A percentile compares a stretch with the other conserved stretches of the same genome.
These are phyloP conservation scores for Peromyscus maniculatus DNA, from an alignment of 2,113 vertebrate species.

Conservation along the genomic window DNA sequence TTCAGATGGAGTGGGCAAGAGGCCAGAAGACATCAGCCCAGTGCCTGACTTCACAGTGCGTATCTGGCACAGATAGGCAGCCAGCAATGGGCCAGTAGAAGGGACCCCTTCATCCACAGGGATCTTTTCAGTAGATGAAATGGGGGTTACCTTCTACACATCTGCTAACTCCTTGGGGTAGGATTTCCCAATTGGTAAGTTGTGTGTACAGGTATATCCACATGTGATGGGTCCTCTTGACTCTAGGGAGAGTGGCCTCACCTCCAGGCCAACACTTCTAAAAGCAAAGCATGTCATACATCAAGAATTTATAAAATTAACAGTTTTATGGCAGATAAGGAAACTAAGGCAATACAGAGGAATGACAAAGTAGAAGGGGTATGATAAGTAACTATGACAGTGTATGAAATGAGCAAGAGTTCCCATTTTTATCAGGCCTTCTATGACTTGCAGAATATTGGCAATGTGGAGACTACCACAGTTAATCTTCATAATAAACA, in stretches of 20 bases:
- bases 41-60: not conserved
- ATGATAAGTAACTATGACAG: not conserved
- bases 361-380: not conserved
- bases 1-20: not conserved
- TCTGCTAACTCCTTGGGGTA: not conserved
- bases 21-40: not conserved
- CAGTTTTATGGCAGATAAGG: not conserved
- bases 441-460: not conserved
- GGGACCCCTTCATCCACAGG: not conserved
- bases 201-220: not conserved
- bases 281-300: not conserved
- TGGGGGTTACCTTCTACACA: not conserved
- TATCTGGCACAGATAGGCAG: not conserved
- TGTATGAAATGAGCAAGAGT: not conserved
- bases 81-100: not conserved
- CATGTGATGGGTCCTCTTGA: not conserved
- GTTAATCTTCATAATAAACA: not conserved
- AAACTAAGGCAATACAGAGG: not conserved
- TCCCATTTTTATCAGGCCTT: not conserved
- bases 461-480: not conserved
- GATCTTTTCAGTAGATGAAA: not conserved
- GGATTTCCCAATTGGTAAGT: not conserved
- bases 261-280: not conserved
- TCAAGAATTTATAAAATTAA: not conserved
- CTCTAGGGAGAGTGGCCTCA: not conserved